Conservation (phyloP, 2,113 vertebrate genomes). For the Corythornis cristatus region DNA sequence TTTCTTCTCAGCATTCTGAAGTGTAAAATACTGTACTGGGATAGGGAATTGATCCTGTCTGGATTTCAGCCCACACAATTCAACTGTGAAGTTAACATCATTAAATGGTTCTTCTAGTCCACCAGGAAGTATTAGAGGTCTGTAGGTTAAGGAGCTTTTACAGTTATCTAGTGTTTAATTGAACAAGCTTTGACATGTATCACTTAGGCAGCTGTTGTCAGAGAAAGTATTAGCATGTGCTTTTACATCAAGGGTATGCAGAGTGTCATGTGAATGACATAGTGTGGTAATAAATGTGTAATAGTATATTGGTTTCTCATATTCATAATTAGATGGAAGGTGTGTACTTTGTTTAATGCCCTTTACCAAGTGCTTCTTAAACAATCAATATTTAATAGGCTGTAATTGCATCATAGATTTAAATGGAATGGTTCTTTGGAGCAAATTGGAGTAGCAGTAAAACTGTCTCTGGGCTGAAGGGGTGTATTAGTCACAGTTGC, state of each 20-base stretch:
- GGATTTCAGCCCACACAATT: neutral
- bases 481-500: neutral
- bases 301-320: neutral
- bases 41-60: neutral
- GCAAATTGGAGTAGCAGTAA: neutral
- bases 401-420: neutral
- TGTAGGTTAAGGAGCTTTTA: slow-evolving; percentile 1
- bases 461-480: neutral
- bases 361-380: neutral
- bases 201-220: neutral
- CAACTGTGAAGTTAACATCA: neutral
- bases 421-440: neutral
- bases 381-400: neutral
- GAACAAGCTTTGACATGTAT: neutral
- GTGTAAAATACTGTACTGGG: neutral
- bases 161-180: slow-evolving; percentile 1
- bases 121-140: neutral
- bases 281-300: neutral
- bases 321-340: neutral
- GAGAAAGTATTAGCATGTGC: neutral
- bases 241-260: neutral
- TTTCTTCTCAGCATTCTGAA: neutral
- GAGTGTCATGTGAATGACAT: neutral
- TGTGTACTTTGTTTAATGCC: neutral
- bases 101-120: neutral